Base-by-base conservation (phyloP, 2,113 vertebrate species). In the Peromyscus californicus region DNA sequence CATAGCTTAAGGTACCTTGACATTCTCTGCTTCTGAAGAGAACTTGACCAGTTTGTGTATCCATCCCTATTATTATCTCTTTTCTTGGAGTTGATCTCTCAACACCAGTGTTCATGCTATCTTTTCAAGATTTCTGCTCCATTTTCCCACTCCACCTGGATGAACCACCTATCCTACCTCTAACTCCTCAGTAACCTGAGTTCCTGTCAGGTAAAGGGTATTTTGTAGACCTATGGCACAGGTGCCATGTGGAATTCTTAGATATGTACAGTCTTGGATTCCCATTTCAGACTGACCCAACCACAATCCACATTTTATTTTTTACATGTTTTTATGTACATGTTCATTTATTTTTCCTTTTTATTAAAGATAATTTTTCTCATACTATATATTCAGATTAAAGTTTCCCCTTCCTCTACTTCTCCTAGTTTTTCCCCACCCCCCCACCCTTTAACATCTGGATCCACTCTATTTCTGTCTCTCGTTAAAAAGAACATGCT, bases 161-260 rank as follows among this genome's bases (percentile, higher is more conserved):
- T 5, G 31, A 86, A 45, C 59, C 59, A 63, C 33, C 19, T 9
- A 26, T 42, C 36, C 1, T 84, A 15, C n/a, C 36, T 84, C 11
- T 29, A 8, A 84, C 26, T 63, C 57, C n/a, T 63, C 13, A 61
- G 31, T 31, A 63, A 82, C 29, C 31, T 31, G 48, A 57, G 48
- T 11, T 54, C 17, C 51, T n/a, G 12, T 29, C 22, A 29, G 42
- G 5, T 24, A 75, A 45, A 75, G 39, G 11, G 39, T 75, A 75
- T 16, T 57, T 24, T 7, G 5, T 13, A 36, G 65, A 16, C 10
- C 29, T 36, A 0, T 1, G n/a, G 45, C 6, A 31, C 6, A 8
- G 5, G 3, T 67, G 2, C 42, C 89, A 21, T 61, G 26, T 26
- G 39, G 16, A 21, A 48, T 61, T 82, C 42, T 75, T 69, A 88